Base-by-base conservation (phyloP, 2,888 invertebrate species). In the Aporophyla nigra region DNA sequence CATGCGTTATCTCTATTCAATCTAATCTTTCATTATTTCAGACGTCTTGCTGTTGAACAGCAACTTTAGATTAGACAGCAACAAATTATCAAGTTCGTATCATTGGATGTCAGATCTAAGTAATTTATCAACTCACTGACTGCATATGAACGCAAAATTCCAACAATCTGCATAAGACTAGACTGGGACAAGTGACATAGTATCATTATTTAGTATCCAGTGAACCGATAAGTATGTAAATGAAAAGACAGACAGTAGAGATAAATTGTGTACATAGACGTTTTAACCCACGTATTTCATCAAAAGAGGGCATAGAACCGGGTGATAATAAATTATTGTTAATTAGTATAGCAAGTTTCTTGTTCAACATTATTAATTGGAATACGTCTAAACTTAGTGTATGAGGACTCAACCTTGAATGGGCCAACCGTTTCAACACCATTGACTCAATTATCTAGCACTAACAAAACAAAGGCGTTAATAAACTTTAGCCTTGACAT, bases 201-300 rank as follows among this genome's bases (percentile, higher is more conserved):
- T 78, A 86, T 84, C 77, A 83, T 86, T 90, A 89, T 88, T 90
- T 86, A 89, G 83, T 87, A 90, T 82, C 85, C 85, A 88, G 76
- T 80, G 80, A 80, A 77, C 79, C 76, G 92, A 93, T 92, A 93
- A 90, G 85, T 86, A 91, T 90, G 89, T 89, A 90, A 91, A 92
- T 91, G 88, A 88, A 88, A 87, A 83, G 78, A 74, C 77, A 71
- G 83, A 77, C 83, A 77, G 75, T 51, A 65, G 68, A 81, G 72
- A 84, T 85, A 87, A 89, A 88, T 89, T 88, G 80, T 78, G 71
- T 86, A 78, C 83, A 82, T 72, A 83, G 82, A 84, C 78, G 81
- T 84, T 76, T 83, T 77, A 83, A 87, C 85, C 72, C 79, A 80
- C 76, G 71, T 80, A 80, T 76, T 82, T 76, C 75, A 78, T 78